Conservation (phyloP, 2,888 invertebrate species). For the Ecliptopera silaceata region DNA sequence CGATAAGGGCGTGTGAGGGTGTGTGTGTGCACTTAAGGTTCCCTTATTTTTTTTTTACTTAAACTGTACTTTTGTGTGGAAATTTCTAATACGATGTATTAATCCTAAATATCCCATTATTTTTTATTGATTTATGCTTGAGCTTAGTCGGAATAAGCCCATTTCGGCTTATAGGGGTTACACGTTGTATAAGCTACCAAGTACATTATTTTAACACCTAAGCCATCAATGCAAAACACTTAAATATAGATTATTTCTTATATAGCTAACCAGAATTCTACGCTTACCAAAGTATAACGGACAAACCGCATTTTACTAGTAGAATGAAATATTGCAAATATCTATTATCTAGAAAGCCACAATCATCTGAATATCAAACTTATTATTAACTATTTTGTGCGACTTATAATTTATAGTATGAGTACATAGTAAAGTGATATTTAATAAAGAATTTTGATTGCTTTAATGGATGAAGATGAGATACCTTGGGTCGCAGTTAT, state of each 20-base stretch:
- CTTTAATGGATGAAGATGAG: background rate
- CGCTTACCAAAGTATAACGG: conserved; percentile 1
- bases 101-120: too few relatives aligned
- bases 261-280: conserved; percentile 8
- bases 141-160: too few relatives aligned
- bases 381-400: conserved; percentile 13
- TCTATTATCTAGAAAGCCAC: background rate
- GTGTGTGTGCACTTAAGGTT: too few relatives aligned
- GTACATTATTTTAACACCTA: conserved; percentile 18
- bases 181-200: conserved; percentile 37
- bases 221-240: conserved; percentile 21
- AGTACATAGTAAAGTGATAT: background rate
- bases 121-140: too few relatives aligned
- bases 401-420: background rate
- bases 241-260: background rate
- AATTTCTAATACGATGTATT: too few relatives aligned
- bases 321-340: background rate
- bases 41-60: too few relatives aligned
- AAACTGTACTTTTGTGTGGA: too few relatives aligned
- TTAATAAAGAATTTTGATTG: background rate
- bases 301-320: conserved; percentile 13
- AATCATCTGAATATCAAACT: background rate
- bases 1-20: too few relatives aligned
- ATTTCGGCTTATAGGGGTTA: too few relatives aligned
- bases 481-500: too few relatives aligned